phyloP scores from a whole-genome alignment of 2,113 vertebrate genomes.

The Sphyrna mokarran region DNA sequence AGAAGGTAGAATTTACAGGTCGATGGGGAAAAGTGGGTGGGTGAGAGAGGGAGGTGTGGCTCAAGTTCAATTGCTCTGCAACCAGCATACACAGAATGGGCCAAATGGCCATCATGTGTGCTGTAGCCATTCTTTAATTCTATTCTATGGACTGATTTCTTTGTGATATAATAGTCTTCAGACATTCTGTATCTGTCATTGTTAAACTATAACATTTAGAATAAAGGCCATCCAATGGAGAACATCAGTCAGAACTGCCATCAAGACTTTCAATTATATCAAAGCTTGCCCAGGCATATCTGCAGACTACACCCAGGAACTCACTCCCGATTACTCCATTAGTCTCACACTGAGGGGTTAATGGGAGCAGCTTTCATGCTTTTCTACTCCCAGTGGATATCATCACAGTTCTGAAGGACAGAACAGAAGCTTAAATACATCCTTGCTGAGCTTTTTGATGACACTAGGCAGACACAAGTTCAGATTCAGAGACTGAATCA shows the following conservation, averaged over 20 bases:
- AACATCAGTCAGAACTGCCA: background rate
- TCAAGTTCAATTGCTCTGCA: too few species aligned
- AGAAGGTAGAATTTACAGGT: too few species aligned
- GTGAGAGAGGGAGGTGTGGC: too few species aligned
- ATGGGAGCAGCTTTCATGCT: background rate
- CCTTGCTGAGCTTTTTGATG: background rate
- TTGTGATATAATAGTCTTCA: background rate
- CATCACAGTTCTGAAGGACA: background rate
- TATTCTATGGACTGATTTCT: background rate
- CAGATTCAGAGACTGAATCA: background rate
- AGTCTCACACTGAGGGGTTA: background rate
- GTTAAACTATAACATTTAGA: background rate
- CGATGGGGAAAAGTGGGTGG: too few species aligned
- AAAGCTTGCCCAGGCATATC: background rate
- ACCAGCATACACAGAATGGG: too few species aligned
- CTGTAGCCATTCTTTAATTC: too few species aligned
- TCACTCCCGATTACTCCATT: background rate
- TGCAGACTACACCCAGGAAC: background rate
- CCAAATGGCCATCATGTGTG: too few species aligned
- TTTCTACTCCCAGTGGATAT: background rate
- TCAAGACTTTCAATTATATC: background rate
- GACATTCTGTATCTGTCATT: background rate
- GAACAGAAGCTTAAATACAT: background rate
- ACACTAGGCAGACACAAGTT: background rate
- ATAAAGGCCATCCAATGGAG: background rate